These are phyloP conservation scores for Oncorhynchus tshawytscha DNA, from an alignment of 2,113 vertebrate species.

Conservation along the genomic window DNA sequence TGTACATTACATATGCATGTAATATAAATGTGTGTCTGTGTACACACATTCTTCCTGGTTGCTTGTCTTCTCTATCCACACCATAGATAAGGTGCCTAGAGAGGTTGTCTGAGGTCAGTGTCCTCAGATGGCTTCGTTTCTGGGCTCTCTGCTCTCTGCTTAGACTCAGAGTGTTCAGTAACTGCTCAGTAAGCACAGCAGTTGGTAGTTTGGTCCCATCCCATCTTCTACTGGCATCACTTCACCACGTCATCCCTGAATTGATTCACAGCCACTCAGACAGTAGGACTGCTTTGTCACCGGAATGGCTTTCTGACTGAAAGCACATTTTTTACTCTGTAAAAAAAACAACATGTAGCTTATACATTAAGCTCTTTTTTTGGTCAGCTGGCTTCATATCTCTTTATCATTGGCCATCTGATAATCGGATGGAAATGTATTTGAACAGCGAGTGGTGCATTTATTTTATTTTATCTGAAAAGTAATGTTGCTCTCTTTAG, in stretches of 20 bases:
- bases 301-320: background rate
- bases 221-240: background rate
- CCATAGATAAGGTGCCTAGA: slow-evolving; percentile 12
- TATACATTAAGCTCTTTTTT: too few species aligned
- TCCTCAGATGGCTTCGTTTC: slow-evolving; percentile 47
- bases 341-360: too few species aligned
- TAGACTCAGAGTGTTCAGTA: background rate
- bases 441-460: background rate
- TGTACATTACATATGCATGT: background rate
- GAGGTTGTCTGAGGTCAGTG: slow-evolving; percentile 42
- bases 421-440: too few species aligned
- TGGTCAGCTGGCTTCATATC: too few species aligned
- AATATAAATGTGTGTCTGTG: slow-evolving; percentile 40
- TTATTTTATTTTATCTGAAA: slow-evolving; percentile 26
- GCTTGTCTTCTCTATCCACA: background rate
- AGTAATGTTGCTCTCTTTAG: background rate
- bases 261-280: too few species aligned
- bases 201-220: background rate
- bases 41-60: slow-evolving; percentile 7
- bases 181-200: background rate
- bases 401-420: too few species aligned
- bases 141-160: background rate
- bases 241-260: background rate
- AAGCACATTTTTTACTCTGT: too few species aligned
- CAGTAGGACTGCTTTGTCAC: background rate